These are phyloP conservation scores for Xenops minutus DNA, from an alignment of 2,797 vertebrate genomes.

Conservation along the genomic window DNA sequence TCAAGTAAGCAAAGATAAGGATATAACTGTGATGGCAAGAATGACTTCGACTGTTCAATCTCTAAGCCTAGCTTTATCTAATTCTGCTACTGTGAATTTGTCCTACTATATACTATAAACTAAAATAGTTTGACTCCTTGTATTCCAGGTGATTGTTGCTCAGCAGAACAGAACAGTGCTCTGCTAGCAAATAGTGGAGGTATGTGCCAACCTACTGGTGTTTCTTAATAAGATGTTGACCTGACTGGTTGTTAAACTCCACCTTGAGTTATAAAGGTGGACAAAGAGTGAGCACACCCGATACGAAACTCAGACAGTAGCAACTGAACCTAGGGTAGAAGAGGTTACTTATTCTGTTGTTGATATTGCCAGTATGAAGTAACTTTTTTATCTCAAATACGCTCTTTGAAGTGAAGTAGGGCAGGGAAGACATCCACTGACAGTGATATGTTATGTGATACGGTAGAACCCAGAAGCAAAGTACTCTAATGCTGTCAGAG, in stretches of 20 bases:
- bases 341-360: neutral
- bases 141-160: neutral
- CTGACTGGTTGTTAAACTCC: neutral
- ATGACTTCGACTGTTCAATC: neutral
- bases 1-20: neutral
- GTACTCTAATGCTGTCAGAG: neutral
- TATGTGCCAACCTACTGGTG: neutral
- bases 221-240: neutral
- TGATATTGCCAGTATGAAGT: neutral
- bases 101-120: neutral
- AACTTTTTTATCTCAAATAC: neutral
- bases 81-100: neutral
- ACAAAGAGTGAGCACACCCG: neutral
- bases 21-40: neutral
- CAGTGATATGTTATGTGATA: neutral
- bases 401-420: neutral
- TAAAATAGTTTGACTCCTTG: neutral
- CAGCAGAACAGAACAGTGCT: neutral
- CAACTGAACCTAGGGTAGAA: neutral
- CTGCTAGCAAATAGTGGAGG: neutral
- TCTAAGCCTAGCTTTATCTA: neutral
- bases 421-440: neutral
- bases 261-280: neutral
- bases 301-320: neutral
- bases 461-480: neutral